Evolutionary conservation across 1,140 invertebrate species (phyloP), one percentile per base, ranked within the genome.

Genomic region (Zaprionus lachaisei): DNA sequence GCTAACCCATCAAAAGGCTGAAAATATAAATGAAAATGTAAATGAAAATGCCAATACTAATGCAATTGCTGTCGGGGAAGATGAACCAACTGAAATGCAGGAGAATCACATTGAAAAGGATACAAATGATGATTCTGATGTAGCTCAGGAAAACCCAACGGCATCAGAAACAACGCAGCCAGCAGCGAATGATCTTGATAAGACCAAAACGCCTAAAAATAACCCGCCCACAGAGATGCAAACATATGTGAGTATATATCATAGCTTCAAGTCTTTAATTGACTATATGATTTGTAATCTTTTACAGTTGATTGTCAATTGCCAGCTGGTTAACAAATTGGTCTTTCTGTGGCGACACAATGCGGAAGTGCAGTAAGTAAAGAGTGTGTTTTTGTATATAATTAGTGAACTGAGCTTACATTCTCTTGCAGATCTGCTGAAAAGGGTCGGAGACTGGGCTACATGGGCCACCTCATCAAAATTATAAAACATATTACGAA

Each of bases 401-500:
- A 34, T 34, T 3, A 11, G 7, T 34, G 9, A 20, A 17, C 55
- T 44, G 17, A 26, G n/a, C 28, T 7, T 22, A 38, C 24, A 26
- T 14, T n/a, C 2, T 55, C 0, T 5, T 62, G 2, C 20, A 92
- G 91, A 65, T 77, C 80, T 56, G 72, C 74, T 41, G 89, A 91
- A 70, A 85, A 93, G 93, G 91, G 93, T 72, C 93, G 94, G 70
- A 92, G 95, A 24, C 93, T 94, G 84, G 96, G 96, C 44, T 96
- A 96, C 81, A 96, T 96, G 95, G 96, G 96, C 56, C 96, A 97
- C 93, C 92, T 97, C 74, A 96, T 96, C 63, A 95, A 95, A 92
- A 96, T 97, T 49, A 72, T 93, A 6, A 79, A 80, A 60, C 78
- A 91, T 79, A 83, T 93, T 62, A 82, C 84, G 55, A 83, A 77